Evolutionary conservation across 2,888 invertebrate genomes (phyloP).

Genomic region (Agrotis exclamationis): DNA sequence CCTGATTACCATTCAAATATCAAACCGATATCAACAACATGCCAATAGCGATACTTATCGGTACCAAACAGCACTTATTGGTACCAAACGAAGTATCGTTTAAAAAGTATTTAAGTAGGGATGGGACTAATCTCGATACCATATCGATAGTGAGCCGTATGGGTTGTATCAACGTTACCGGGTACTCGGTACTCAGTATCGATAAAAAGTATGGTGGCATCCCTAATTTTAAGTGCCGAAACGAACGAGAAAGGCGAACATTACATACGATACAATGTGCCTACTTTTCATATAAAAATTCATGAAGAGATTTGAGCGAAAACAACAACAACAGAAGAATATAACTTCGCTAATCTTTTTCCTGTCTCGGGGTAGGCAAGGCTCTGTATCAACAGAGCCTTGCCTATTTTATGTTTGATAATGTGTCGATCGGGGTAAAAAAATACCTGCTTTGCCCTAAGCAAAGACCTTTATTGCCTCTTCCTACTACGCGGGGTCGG

Average conservation of each 20-base stretch:
- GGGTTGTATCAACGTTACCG: no score
- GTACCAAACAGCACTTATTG: constrained; percentile 34
- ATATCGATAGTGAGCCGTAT: background rate
- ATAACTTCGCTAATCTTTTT: constrained; percentile 56
- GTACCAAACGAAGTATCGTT: constrained; percentile 13
- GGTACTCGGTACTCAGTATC: no score
- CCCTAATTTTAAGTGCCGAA: background rate
- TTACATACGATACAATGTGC: constrained; percentile 31
- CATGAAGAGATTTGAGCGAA: constrained; percentile 52
- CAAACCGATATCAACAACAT: constrained; percentile 13
- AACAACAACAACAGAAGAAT: constrained; percentile 42
- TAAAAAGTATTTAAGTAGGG: constrained; percentile 8
- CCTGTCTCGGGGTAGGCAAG: constrained; percentile 42
- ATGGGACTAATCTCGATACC: background rate
- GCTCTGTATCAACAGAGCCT: no score
- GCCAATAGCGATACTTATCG: constrained; percentile 10
- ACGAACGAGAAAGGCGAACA: constrained; percentile 5
- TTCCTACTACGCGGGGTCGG: no score
- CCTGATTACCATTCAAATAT: constrained; percentile 49
- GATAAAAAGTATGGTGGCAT: no score
- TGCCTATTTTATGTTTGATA: constrained; percentile 22
- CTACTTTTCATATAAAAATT: constrained; percentile 58
- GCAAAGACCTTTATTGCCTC: no score
- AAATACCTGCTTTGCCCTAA: background rate
- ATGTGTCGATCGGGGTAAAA: constrained; percentile 2